Conservation (phyloP, 2,797 vertebrate species). For the Neomorphus geoffroyi region DNA sequence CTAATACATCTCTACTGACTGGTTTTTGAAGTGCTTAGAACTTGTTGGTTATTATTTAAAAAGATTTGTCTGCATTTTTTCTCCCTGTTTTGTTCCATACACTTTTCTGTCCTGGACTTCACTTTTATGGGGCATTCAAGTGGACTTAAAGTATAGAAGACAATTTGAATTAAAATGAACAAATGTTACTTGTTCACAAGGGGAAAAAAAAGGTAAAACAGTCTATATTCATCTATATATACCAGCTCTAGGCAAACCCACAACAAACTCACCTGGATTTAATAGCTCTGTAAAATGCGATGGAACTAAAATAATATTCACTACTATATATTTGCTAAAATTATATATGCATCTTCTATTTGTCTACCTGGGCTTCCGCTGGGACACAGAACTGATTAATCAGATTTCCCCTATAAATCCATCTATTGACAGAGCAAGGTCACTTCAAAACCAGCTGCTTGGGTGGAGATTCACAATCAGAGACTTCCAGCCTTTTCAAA, state of each 20-base stretch:
- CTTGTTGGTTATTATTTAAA: not conserved
- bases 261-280: not conserved
- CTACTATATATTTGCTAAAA: not conserved
- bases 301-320: not conserved
- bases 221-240: not conserved
- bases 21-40: not conserved
- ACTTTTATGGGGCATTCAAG: not conserved
- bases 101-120: not conserved
- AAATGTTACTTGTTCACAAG: not conserved
- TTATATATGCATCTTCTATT: not conserved
- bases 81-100: not conserved
- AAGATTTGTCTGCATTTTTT: not conserved
- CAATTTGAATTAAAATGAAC: not conserved
- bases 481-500: not conserved
- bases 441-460: not conserved
- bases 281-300: not conserved
- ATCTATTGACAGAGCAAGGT: not conserved
- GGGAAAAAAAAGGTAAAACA: not conserved
- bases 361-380: not conserved
- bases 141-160: not conserved
- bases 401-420: not conserved
- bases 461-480: not conserved
- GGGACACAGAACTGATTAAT: not conserved
- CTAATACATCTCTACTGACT: not conserved
- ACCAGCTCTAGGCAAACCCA: not conserved